These are phyloP conservation scores for Epirrhoe alternata DNA, from an alignment of 2,888 invertebrate genomes.

Conservation along the genomic window DNA sequence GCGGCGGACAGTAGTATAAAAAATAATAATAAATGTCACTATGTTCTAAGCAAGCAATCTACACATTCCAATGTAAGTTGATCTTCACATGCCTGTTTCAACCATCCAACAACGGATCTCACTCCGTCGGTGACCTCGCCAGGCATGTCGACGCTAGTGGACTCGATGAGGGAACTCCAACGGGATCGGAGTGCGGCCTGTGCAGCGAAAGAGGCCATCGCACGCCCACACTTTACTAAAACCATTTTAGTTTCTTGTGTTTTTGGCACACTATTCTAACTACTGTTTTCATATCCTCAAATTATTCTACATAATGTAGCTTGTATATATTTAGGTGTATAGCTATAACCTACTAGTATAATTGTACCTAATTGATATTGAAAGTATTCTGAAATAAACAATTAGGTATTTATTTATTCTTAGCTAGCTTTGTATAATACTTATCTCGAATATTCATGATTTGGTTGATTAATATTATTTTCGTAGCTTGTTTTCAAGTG, in stretches of 20 bases:
- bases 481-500: background rate
- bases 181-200: slow-evolving; percentile 89
- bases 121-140: slow-evolving; percentile 89
- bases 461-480: background rate
- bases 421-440: too few relatives aligned
- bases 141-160: slow-evolving; percentile 87
- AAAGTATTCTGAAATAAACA: too few relatives aligned
- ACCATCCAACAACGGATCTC: slow-evolving; percentile 92
- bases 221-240: slow-evolving; percentile 67
- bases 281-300: background rate
- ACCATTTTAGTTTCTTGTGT: slow-evolving; percentile 55
- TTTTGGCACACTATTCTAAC: slow-evolving; percentile 5
- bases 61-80: slow-evolving; percentile 1
- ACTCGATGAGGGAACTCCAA: slow-evolving; percentile 90
- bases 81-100: slow-evolving; percentile 88
- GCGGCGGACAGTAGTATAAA: too few relatives aligned
- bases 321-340: too few relatives aligned
- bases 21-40: background rate
- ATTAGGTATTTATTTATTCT: too few relatives aligned
- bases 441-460: too few relatives aligned
- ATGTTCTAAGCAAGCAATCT: background rate
- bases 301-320: too few relatives aligned
- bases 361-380: too few relatives aligned
- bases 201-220: slow-evolving; percentile 89
- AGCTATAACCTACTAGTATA: too few relatives aligned